Conservation (phyloP, 2,113 vertebrate species). For the Oceanites oceanicus region DNA sequence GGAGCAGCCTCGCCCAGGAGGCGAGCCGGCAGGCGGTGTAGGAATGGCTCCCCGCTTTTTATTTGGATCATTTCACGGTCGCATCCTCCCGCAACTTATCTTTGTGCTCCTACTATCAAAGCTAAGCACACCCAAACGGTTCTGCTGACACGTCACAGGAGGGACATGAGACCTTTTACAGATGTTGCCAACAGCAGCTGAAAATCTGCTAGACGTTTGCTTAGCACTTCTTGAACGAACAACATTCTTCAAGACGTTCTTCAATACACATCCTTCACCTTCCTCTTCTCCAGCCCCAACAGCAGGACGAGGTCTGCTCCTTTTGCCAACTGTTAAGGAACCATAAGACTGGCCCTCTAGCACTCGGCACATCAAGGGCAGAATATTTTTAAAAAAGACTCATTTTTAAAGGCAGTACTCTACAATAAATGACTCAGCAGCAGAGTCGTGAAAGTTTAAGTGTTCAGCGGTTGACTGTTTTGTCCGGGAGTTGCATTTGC, state of each 20-base stretch:
- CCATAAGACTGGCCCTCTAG: background rate
- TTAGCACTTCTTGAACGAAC: background rate
- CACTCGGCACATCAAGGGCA: background rate
- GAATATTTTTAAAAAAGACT: background rate
- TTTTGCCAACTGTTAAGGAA: background rate
- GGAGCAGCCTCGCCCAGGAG: background rate
- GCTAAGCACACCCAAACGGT: background rate
- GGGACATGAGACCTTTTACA: background rate
- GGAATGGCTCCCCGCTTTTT: background rate
- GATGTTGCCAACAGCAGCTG: background rate
- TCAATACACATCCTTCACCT: background rate
- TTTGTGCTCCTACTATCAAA: background rate
- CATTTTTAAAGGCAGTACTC: too few relatives aligned
- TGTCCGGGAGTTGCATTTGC: background rate
- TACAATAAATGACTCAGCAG: background rate
- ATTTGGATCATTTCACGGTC: background rate
- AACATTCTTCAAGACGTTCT: background rate
- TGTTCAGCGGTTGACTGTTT: background rate
- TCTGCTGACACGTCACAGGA: background rate
- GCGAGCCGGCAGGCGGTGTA: background rate
- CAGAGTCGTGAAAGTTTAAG: background rate
- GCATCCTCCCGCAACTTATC: background rate
- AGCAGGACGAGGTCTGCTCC: constrained; percentile 37
- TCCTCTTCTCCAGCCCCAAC: constrained; percentile 9
- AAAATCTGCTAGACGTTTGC: background rate